A percentile compares a stretch with the other conserved stretches of the same genome.
These are phyloP conservation scores for Periphyllus acericola DNA, from an alignment of 2,888 invertebrate genomes.

Conservation along the genomic window DNA sequence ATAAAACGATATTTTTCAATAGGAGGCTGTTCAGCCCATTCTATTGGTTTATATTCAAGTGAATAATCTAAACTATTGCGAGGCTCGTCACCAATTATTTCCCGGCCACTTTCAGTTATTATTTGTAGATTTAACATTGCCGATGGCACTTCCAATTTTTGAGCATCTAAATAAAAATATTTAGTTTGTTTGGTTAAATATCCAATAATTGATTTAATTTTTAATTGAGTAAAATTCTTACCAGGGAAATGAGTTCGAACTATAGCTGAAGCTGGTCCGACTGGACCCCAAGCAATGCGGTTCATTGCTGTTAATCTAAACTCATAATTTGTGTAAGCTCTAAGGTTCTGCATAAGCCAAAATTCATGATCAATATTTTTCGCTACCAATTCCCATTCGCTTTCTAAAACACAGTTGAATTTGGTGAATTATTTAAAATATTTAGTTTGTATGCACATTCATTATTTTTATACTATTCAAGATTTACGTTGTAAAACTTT, in stretches of 20 bases:
- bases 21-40: slow-evolving; percentile 76
- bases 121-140: slow-evolving; percentile 87
- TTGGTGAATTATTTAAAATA: background rate
- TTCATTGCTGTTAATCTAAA: slow-evolving; percentile 91
- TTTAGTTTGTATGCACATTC: background rate
- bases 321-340: slow-evolving; percentile 83
- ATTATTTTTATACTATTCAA: background rate
- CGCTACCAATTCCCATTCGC: slow-evolving; percentile 87
- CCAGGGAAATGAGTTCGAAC: slow-evolving; percentile 72
- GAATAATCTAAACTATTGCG: slow-evolving; percentile 78
- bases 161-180: slow-evolving; percentile 68
- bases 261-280: slow-evolving; percentile 83
- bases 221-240: slow-evolving; percentile 50
- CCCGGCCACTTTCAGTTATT: slow-evolving; percentile 83
- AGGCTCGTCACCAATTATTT: slow-evolving; percentile 74
- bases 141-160: slow-evolving; percentile 81
- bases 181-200: background rate
- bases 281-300: slow-evolving; percentile 92
- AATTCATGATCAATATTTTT: slow-evolving; percentile 94
- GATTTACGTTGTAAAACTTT: background rate
- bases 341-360: slow-evolving; percentile 82
- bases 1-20: slow-evolving; percentile 85
- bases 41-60: slow-evolving; percentile 78
- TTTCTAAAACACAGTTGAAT: slow-evolving; percentile 67
- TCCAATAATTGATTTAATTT: background rate